Base-by-base conservation (phyloP, 2,113 vertebrate genomes). In the Gymnarchus niloticus region DNA sequence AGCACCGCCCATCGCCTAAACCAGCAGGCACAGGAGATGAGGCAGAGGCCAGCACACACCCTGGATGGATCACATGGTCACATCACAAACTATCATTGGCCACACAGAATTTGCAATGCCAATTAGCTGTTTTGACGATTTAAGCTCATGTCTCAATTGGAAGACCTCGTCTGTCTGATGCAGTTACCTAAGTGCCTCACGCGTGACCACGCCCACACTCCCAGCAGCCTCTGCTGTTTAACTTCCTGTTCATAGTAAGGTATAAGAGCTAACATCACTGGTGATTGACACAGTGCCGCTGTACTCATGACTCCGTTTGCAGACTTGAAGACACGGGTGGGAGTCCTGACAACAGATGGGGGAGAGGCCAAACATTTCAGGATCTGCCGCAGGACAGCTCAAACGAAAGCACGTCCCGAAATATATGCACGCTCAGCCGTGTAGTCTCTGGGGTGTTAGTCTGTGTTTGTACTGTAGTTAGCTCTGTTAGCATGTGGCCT, bases 361-460 rank as follows among this genome's bases (percentile, higher is more conserved):
- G 10, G 9, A 90, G 88, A 91, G 92, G 91, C 91, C 91, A 93
- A 92, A 91, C 91, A 93, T 93, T 92, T 81, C 59, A 28, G 59
- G 21, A 92, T 91, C 93, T 91, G 77, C 9, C 23, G 48, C n/a
- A 9, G 37, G 19, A n/a, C 44, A 9, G 77, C n/a, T 49, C 77
- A 81, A 23, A 94, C 93, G 92, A 92, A 91, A 92, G 93, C 93
- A 93, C 91, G 93, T 44, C 59, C 81, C 92, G 85, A 92, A 92
- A 92, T 91, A 92, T 94, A 93, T 92, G 92, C 92, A 92, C 93
- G 90, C 91, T 93, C 92, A 93, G 93, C 93, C 93, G 93, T 91
- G 92, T 92, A 94, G 92, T 91, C 92, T 91, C 90, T 92, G 90
- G 89, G 91, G 91, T 49, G 81, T 92, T 94, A 92, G 93, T 94